Base-by-base conservation (phyloP, 2,113 vertebrate species). In the Felis chaus region DNA sequence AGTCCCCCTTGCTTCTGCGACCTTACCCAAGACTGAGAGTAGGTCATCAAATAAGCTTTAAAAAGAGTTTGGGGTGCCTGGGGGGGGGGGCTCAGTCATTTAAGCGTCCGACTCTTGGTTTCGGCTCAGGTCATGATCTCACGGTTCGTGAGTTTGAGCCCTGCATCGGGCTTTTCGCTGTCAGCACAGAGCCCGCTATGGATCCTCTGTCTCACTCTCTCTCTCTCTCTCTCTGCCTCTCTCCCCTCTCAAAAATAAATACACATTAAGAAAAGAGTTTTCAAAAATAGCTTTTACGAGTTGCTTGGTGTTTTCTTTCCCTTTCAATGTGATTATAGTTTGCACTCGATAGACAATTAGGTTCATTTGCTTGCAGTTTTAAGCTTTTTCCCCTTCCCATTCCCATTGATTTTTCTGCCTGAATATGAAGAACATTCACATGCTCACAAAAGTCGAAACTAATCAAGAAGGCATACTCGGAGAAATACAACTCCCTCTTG, bases 361-460 rank as follows among this genome's bases (percentile, higher is more conserved):
- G 15, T 69, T 93, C 31, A 15, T 61, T 93, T 89, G 39, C 41
- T 63, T 69, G 79, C 33, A 23, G 15, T 63, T 89, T 66, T 66
- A 66, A 48, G 14, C 18, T 29, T 83, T 57, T 36, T 4, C 48
- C 23, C 48, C 19, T 87, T 73, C 48, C 55, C 48, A 55, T 89
- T 66, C 36, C 89, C 82, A 92, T 3, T 57, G 66, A 53, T 88
- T 89, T 93, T 55, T 65, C 88, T 74, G 93, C 88, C 74, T 88
- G 29, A 82, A 55, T 82, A 66, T 74, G 76, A 82, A 88, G 68
- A 83, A 82, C 39, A 93, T 69, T 78, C 87, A 29, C 45, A 45
- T 65, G 69, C 69, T 50, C 50, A 45, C 39, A 33, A 85, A 91
- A 85, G 81, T 89, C 14, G 21, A 68, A 84, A 41, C 25, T 48